phyloP scores from a whole-genome alignment of 2,797 vertebrate genomes.

The Falco biarmicus region DNA sequence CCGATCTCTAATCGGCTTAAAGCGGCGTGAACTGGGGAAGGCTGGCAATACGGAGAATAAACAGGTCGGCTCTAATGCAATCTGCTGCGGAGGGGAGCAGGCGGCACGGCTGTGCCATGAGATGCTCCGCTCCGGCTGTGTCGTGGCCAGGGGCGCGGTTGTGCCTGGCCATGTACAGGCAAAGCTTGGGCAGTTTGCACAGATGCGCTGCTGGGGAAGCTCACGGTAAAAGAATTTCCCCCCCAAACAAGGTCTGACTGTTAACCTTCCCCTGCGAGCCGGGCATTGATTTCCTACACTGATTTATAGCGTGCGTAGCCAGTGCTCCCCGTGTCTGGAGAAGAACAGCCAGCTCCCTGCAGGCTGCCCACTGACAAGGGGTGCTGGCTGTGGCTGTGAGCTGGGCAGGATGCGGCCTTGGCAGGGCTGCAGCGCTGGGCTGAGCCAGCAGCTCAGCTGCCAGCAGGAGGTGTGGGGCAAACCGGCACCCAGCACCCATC shows the following conservation, averaged over 20 bases:
- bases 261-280: background rate
- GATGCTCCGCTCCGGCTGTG: background rate
- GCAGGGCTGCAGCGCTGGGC: background rate
- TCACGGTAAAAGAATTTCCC: background rate
- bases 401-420: background rate
- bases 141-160: accelerated
- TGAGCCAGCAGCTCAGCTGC: background rate
- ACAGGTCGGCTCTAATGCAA: background rate
- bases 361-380: background rate
- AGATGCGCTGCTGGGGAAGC: background rate
- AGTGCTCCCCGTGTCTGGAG: background rate
- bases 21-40: background rate
- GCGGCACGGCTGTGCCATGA: background rate
- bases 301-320: accelerated
- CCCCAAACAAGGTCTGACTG: background rate
- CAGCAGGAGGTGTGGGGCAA: accelerated
- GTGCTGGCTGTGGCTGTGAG: background rate
- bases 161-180: background rate
- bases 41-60: accelerated
- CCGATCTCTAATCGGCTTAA: background rate
- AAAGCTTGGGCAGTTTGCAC: background rate
- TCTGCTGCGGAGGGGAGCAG: background rate
- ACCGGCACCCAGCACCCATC: background rate
- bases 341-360: background rate
- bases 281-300: background rate